phyloP scores from a whole-genome alignment of 2,113 vertebrate genomes.

The Pipra filicauda region DNA sequence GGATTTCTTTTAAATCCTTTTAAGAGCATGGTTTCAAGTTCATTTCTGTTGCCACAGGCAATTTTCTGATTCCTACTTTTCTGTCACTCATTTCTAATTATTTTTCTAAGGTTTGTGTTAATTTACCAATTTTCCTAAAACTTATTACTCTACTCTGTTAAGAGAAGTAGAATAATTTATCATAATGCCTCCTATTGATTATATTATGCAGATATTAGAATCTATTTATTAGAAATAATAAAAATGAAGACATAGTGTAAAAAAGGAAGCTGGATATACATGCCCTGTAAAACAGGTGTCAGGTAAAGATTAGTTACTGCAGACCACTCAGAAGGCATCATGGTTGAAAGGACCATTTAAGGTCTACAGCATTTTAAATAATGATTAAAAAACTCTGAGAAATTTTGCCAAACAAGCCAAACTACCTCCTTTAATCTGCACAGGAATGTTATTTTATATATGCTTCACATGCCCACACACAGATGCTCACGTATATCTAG shows the following conservation, averaged over 20 bases:
- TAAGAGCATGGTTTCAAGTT: not conserved
- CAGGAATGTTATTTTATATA: conserved; percentile 19
- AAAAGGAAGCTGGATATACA: not conserved
- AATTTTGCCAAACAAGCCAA: conserved; percentile 17
- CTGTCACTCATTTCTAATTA: not conserved
- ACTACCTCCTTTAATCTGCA: not conserved
- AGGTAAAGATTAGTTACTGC: not conserved
- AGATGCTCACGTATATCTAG: not conserved
- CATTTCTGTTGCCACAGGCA: not conserved
- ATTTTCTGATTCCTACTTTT: not conserved
- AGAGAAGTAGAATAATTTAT: not conserved
- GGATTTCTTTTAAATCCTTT: not conserved
- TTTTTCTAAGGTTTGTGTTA: not conserved
- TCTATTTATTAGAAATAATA: not conserved
- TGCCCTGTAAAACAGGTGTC: not conserved
- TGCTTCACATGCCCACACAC: not conserved
- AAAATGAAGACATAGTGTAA: not conserved
- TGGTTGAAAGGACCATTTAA: not conserved
- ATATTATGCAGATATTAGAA: not conserved
- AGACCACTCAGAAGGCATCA: not conserved
- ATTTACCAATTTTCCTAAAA: not conserved
- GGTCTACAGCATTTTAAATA: not conserved
- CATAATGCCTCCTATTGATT: not conserved
- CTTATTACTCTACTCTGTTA: not conserved
- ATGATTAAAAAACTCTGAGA: not conserved